These are phyloP conservation scores for Lacerta bilineata DNA, from an alignment of 2,797 vertebrate species.

Conservation along the genomic window DNA sequence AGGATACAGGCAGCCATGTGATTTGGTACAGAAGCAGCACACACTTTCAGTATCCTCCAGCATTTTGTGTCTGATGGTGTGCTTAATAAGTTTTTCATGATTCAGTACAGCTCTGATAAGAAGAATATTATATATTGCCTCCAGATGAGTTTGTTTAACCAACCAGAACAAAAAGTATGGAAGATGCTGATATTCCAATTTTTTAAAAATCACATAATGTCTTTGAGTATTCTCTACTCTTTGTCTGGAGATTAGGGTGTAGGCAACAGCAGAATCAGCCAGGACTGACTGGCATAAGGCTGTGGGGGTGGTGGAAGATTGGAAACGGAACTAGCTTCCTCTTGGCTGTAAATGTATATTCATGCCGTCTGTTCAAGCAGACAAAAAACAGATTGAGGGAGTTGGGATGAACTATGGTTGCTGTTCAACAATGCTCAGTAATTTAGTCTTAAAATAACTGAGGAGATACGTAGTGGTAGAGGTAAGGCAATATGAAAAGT, in stretches of 20 bases:
- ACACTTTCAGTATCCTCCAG: not conserved
- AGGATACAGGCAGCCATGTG: not conserved
- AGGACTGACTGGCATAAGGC: slow-evolving; percentile 27
- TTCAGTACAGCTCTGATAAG: not conserved
- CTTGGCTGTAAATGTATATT: slow-evolving; percentile 43
- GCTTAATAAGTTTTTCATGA: not conserved
- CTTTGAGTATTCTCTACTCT: slow-evolving; percentile 16
- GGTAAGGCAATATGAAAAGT: not conserved
- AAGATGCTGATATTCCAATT: not conserved
- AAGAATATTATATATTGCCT: slow-evolving; percentile 8
- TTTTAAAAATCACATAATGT: slow-evolving; percentile 16
- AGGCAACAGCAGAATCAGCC: slow-evolving; percentile 8
- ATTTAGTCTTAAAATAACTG: slow-evolving; percentile 12
- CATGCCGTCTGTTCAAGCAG: slow-evolving; percentile 36
- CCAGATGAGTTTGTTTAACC: not conserved
- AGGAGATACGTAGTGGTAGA: not conserved
- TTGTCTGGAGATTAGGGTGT: slow-evolving; percentile 14
- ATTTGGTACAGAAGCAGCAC: not conserved
- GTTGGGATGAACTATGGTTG: slow-evolving; percentile 9
- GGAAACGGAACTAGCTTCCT: slow-evolving; percentile 41
- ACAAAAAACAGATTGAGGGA: slow-evolving; percentile 30
- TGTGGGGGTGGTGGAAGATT: slow-evolving; percentile 33
- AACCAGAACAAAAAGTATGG: not conserved
- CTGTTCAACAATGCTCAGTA: slow-evolving; percentile 19
- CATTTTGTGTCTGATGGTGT: not conserved